These are phyloP conservation scores for Oryctolagus cuniculus DNA, from an alignment of 2,113 vertebrate genomes.

Conservation along the genomic window mOryCun1.1 NC_091452.1:1992001-1992500, in stretches of 20 bases:
- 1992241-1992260: not conserved
- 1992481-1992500: fast-evolving
- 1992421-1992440: too few relatives aligned
- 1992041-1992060: not conserved
- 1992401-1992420: too few relatives aligned
- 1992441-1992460: not conserved
- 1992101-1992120: not conserved
- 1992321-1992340: not conserved
- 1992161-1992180: not conserved
- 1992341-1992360: fast-evolving
- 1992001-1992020: not conserved
- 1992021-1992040: too few relatives aligned
- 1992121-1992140: not conserved
- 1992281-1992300: not conserved
- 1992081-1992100: too few relatives aligned
- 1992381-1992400: fast-evolving
- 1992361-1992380: not conserved
- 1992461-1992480: not conserved
- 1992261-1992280: not conserved
- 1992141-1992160: not conserved
- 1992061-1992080: too few relatives aligned
- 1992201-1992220: not conserved
- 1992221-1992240: not conserved
- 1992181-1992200: not conserved
- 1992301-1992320: fast-evolving